Evolutionary conservation across 2,888 invertebrate genomes (phyloP).

Genomic region (Chesias legatella): DNA sequence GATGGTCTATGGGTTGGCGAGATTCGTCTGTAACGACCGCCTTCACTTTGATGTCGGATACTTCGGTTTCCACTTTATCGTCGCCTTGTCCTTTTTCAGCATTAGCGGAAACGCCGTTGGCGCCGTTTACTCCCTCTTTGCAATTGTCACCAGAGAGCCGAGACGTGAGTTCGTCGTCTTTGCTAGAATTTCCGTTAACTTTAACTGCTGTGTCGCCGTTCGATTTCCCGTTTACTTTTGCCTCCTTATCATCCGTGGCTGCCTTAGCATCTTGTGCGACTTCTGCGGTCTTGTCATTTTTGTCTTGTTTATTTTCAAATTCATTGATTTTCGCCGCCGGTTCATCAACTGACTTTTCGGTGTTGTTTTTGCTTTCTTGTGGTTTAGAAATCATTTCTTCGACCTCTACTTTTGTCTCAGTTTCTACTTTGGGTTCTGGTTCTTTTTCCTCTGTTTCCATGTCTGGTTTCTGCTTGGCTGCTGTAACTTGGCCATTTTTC

Average conservation of each 20-base stretch:
- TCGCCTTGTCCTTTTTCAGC: conserved; percentile 63
- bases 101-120: conserved; percentile 45
- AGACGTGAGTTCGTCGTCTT: conserved; percentile 56
- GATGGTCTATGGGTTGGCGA: conserved; percentile 67
- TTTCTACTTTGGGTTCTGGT: conserved; percentile 12
- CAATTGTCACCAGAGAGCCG: conserved; percentile 62
- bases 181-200: conserved; percentile 57
- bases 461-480: conserved; percentile 1
- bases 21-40: conserved; percentile 73
- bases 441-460: conserved; percentile 17
- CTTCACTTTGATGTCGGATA: conserved; percentile 78
- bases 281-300: conserved; percentile 21
- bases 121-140: conserved; percentile 48
- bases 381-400: conserved; percentile 20
- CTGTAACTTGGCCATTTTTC: conserved; percentile 2
- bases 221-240: conserved; percentile 61
- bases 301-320: conserved; percentile 25
- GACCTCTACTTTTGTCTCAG: conserved; percentile 17
- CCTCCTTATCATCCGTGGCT: conserved; percentile 42
- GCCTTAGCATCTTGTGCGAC: conserved; percentile 28
- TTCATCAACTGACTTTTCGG: conserved; percentile 17
- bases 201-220: conserved; percentile 52
- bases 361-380: conserved; percentile 32
- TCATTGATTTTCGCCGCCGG: conserved; percentile 11
- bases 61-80: conserved; percentile 48